These are phyloP conservation scores for Cheilinus undulatus DNA, from an alignment of 2,113 vertebrate species.

Conservation along the genomic window DNA sequence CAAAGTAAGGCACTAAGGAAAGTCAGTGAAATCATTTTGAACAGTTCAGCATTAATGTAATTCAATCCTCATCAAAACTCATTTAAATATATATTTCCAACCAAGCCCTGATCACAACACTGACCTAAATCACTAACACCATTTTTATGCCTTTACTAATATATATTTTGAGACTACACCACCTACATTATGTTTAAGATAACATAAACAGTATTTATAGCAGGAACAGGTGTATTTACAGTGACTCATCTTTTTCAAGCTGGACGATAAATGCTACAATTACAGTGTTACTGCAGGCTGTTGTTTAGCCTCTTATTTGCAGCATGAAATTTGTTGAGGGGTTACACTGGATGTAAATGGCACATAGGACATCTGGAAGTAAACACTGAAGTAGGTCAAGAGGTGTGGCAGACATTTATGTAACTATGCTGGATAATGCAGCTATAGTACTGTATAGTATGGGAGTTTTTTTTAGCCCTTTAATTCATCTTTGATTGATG, in stretches of 20 bases:
- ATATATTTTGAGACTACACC: background rate
- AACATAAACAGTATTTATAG: background rate
- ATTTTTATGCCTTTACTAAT: background rate
- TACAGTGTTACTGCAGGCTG: background rate
- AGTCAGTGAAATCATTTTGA: too few species aligned
- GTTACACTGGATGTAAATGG: background rate
- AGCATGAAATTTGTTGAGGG: background rate
- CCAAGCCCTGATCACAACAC: too few species aligned
- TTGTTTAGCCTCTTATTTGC: background rate
- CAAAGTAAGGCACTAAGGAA: too few species aligned
- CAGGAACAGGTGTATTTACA: slow-evolving; percentile 1
- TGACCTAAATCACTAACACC: background rate
- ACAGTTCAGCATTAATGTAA: too few species aligned
- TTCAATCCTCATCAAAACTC: too few species aligned
- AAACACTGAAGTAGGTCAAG: background rate
- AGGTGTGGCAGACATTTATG: background rate
- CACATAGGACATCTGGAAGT: slow-evolving; percentile 4
- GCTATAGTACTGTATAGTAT: background rate
- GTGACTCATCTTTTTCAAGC: background rate
- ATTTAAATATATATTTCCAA: too few species aligned
- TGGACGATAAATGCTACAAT: background rate
- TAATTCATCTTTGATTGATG: background rate
- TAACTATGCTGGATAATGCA: background rate
- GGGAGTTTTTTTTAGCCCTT: background rate
- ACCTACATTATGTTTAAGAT: background rate